Evolutionary conservation across 2,888 invertebrate genomes (phyloP).

Genomic region (Stenurella melanura): DNA sequence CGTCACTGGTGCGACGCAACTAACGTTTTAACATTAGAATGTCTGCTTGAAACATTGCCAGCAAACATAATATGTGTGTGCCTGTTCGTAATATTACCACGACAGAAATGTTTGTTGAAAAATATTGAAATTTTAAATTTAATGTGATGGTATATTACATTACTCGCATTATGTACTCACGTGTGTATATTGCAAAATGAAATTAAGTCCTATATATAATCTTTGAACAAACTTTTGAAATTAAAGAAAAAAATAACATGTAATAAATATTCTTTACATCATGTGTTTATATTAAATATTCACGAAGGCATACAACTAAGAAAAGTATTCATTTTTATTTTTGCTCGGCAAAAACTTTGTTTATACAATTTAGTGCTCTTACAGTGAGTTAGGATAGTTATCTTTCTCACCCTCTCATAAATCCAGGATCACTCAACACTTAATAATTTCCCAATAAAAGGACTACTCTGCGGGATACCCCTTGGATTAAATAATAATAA

Average conservation of each 20-base stretch:
- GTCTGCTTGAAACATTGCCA: slow-evolving; percentile 63
- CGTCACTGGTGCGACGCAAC: slow-evolving; percentile 53
- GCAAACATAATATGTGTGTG: slow-evolving; percentile 39
- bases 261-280: not conserved
- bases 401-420: slow-evolving; percentile 43
- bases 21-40: slow-evolving; percentile 60
- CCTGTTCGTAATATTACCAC: slow-evolving; percentile 38
- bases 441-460: slow-evolving; percentile 54
- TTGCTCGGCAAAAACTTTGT: no score
- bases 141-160: slow-evolving; percentile 23
- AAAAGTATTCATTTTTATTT: no score
- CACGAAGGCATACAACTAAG: no score
- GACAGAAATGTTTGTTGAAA: slow-evolving; percentile 44
- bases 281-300: no score
- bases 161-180: slow-evolving; percentile 17
- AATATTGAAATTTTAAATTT: slow-evolving; percentile 46
- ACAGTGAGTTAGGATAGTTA: slow-evolving; percentile 43
- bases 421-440: slow-evolving; percentile 44
- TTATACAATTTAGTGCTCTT: slow-evolving; percentile 43
- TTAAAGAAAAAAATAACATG: not conserved
- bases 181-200: not conserved
- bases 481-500: slow-evolving; percentile 67
- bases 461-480: slow-evolving; percentile 41
- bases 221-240: not conserved
- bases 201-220: slow-evolving; percentile 12